Percentiles rank a stretch among this genome's conserved stretches.
phyloP scores from a whole-genome alignment of 2,797 vertebrate genomes.

The Aphelocoma californica region DNA sequence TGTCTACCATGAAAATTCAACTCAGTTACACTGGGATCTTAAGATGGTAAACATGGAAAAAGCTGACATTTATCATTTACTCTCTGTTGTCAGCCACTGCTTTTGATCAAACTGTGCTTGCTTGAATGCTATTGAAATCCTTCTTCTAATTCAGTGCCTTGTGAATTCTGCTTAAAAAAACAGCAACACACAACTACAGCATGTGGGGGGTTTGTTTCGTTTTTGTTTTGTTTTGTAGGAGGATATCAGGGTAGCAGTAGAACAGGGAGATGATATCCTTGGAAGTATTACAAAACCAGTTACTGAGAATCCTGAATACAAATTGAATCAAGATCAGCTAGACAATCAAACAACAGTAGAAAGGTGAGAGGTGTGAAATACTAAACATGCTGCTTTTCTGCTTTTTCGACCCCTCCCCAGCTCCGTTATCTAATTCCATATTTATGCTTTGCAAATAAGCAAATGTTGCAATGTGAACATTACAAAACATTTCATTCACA shows the following conservation, averaged over 20 bases:
- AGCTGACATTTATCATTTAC: not conserved
- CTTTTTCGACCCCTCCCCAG: not conserved
- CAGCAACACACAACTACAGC: not conserved
- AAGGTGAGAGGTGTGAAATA: conserved; percentile 77
- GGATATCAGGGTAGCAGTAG: conserved; percentile 84
- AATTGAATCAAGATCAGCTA: conserved; percentile 91
- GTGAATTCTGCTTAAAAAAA: not conserved
- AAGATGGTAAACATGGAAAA: not conserved
- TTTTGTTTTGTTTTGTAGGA: conserved; percentile 72
- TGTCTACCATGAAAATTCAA: not conserved
- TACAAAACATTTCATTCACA: not conserved
- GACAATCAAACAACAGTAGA: conserved; percentile 93
- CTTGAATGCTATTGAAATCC: not conserved
- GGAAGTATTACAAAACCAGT: conserved; percentile 88
- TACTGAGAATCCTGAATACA: conserved; percentile 81
- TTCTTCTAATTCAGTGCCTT: not conserved
- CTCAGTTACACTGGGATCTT: not conserved
- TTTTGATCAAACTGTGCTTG: not conserved
- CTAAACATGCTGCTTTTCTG: not conserved
- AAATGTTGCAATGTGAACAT: not conserved
- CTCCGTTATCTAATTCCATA: not conserved
- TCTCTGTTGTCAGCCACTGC: not conserved
- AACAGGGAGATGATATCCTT: conserved; percentile 84
- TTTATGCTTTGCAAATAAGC: not conserved
- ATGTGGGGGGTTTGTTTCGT: not conserved